Percentiles rank a stretch among this genome's conserved stretches.
Conservation (phyloP, 2,888 invertebrate genomes). For the Hymenopus coronatus region DNA sequence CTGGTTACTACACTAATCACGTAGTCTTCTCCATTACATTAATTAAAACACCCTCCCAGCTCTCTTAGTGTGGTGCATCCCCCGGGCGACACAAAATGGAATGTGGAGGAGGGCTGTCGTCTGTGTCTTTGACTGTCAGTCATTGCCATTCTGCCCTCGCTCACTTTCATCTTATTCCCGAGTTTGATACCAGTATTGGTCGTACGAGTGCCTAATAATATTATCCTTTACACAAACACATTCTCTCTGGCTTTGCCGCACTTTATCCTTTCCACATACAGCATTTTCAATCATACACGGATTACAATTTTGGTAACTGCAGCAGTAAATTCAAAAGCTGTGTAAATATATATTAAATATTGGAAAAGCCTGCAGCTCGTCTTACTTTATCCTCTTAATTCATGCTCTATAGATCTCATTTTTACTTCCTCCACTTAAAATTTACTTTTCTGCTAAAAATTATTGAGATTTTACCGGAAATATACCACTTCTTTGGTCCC, state of each 20-base stretch:
- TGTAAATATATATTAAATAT: too few species aligned
- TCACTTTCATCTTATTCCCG: background rate
- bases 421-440: too few species aligned
- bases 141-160: slow-evolving; percentile 3
- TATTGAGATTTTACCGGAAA: too few species aligned
- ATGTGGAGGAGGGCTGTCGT: slow-evolving; percentile 4
- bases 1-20: slow-evolving; percentile 27
- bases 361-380: too few species aligned
- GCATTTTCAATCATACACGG: background rate
- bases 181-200: background rate
- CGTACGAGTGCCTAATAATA: background rate
- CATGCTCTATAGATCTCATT: too few species aligned
- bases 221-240: background rate
- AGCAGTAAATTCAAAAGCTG: too few species aligned
- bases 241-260: background rate
- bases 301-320: too few species aligned
- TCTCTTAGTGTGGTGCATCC: slow-evolving; percentile 4
- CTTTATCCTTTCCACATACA: background rate
- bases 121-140: slow-evolving; percentile 11
- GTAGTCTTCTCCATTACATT: slow-evolving; percentile 28
- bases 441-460: too few species aligned
- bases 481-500: too few species aligned
- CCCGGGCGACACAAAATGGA: background rate
- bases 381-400: too few species aligned
- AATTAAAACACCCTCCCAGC: slow-evolving; percentile 23